Percentiles rank a stretch among this genome's conserved stretches.
phyloP scores from a whole-genome alignment of 2,797 vertebrate species.

The Corythornis leucogaster region DNA sequence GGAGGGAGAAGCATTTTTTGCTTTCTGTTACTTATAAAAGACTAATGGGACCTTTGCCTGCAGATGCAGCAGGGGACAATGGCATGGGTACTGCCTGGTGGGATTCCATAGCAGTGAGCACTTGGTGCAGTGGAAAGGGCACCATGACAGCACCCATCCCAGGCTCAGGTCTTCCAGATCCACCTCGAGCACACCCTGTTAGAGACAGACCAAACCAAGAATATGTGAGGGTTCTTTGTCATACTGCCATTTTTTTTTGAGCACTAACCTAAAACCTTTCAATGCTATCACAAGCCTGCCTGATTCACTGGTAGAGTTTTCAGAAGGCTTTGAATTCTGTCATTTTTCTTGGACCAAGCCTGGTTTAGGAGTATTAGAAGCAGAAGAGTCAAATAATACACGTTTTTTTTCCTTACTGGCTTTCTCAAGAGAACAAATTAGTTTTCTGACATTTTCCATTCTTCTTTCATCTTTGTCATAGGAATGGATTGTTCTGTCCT shows the following conservation, averaged over 20 bases:
- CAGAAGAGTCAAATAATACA: neutral
- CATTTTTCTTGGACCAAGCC: neutral
- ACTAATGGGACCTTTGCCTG: neutral
- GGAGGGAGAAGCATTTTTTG: rapidly evolving
- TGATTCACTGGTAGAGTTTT: neutral
- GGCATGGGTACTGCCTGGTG: neutral
- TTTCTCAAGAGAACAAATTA: neutral
- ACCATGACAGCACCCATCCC: rapidly evolving
- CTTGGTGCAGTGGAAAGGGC: neutral
- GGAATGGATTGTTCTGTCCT: neutral
- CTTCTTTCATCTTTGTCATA: neutral
- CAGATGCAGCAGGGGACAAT: neutral
- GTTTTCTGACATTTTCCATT: constrained; percentile 12
- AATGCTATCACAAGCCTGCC: neutral
- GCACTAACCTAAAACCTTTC: neutral
- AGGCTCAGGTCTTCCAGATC: neutral
- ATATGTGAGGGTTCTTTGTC: neutral
- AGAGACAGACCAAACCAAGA: neutral
- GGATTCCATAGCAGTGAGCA: neutral
- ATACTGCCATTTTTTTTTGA: neutral
- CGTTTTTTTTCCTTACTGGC: neutral
- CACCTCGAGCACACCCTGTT: neutral
- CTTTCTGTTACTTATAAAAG: neutral
- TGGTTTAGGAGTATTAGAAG: neutral
- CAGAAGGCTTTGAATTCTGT: neutral